Conservation (phyloP, 1,140 invertebrate species). For the Lasioglossum baleicum region DNA sequence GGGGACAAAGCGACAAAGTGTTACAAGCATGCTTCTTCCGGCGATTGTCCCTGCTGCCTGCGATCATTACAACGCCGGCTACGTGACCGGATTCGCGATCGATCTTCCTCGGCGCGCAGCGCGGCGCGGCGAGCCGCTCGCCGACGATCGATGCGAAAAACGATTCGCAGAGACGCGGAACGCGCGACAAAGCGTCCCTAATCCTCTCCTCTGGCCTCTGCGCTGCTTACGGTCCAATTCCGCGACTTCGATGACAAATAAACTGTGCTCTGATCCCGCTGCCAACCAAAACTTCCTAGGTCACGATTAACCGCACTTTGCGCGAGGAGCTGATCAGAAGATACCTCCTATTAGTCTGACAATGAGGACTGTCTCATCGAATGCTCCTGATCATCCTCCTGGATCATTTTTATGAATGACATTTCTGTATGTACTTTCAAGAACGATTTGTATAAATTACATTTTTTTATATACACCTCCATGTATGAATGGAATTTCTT, state of each 20-base stretch:
- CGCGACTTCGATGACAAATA: neutral
- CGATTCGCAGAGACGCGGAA: neutral
- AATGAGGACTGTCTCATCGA: too few relatives aligned
- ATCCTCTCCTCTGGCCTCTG: neutral
- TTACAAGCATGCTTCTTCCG: conserved; percentile 45
- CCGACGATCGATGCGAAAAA: conserved; percentile 23
- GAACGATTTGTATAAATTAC: too few relatives aligned
- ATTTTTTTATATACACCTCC: too few relatives aligned
- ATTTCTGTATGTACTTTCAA: too few relatives aligned
- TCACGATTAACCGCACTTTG: neutral
- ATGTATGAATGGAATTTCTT: too few relatives aligned
- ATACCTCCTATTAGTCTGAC: too few relatives aligned
- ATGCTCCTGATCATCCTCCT: too few relatives aligned
- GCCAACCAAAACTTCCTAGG: neutral
- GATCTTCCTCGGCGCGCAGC: neutral
- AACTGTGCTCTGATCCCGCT: neutral
- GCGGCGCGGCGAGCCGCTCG: neutral
- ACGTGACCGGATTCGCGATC: conserved; percentile 40
- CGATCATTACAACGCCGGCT: conserved; percentile 32
- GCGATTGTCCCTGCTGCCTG: conserved; percentile 30
- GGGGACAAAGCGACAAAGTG: conserved; percentile 40
- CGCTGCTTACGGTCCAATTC: neutral
- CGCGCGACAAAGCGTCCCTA: neutral
- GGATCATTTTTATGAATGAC: too few relatives aligned
- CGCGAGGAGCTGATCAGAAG: too few relatives aligned